phyloP scores from a whole-genome alignment of 1,140 invertebrate species.

The Druon quercuslanigerum region DNA sequence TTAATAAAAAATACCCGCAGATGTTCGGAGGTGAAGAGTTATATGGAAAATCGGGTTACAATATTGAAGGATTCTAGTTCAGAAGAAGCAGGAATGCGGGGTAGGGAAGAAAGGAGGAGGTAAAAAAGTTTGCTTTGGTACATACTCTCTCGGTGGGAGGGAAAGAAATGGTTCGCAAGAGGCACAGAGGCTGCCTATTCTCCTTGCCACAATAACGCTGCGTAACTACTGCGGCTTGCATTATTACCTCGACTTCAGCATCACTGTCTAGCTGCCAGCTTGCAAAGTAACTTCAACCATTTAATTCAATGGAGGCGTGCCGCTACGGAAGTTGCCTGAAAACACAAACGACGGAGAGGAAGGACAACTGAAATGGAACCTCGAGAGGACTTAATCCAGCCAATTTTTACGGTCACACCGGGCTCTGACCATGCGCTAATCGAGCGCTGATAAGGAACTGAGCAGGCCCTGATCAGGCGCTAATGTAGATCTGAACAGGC shows the following conservation, averaged over 20 bases:
- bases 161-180: conserved; percentile 27
- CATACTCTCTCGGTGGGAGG: neutral
- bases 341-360: conserved; percentile 25
- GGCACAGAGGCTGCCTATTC: conserved; percentile 2
- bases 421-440: no score
- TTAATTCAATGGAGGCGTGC: conserved; percentile 44
- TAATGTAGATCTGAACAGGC: no score
- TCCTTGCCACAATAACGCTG: conserved; percentile 38
- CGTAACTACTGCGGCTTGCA: conserved; percentile 42
- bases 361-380: neutral
- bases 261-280: conserved; percentile 47
- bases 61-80: neutral
- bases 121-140: neutral
- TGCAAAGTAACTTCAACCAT: conserved; percentile 43
- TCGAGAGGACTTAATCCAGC: neutral
- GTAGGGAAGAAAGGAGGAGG: neutral
- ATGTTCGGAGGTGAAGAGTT: neutral
- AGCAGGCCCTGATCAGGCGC: no score
- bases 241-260: conserved; percentile 33
- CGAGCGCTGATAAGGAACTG: no score
- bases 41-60: neutral
- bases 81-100: no score
- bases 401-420: no score
- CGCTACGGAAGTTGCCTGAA: conserved; percentile 38
- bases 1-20: neutral